These are phyloP conservation scores for Diceros bicornis DNA, from an alignment of 2,797 vertebrate genomes.

Conservation along the genomic window DNA sequence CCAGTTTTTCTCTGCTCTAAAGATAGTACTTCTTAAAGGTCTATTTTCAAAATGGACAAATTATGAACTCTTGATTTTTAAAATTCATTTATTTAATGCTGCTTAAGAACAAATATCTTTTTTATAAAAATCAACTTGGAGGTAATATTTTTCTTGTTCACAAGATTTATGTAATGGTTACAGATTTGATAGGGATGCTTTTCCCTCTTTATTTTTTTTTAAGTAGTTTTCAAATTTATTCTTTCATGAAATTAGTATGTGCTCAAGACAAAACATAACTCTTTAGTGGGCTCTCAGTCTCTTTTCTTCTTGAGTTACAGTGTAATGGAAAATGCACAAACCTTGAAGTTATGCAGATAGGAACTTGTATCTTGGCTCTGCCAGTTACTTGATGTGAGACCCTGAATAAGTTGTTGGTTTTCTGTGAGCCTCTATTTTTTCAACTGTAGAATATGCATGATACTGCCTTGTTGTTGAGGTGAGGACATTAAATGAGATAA, in stretches of 20 bases:
- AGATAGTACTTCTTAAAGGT: not conserved
- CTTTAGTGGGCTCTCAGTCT: not conserved
- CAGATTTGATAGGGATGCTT: not conserved
- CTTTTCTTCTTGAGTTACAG: not conserved
- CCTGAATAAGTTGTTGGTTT: not conserved
- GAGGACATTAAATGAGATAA: not conserved
- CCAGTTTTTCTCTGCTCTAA: not conserved
- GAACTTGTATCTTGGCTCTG: not conserved
- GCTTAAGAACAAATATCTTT: not conserved
- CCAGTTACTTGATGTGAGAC: not conserved
- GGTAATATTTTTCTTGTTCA: not conserved
- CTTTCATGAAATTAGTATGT: constrained; percentile 39
- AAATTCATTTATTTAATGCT: not conserved
- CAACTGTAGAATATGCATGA: not conserved
- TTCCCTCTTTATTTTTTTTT: not conserved
- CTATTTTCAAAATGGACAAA: not conserved
- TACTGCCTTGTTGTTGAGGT: not conserved
- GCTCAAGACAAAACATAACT: not conserved
- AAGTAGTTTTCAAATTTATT: not conserved
- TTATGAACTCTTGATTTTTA: not conserved
- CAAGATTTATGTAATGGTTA: not conserved
- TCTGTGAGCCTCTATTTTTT: not conserved
- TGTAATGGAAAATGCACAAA: not conserved
- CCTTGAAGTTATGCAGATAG: not conserved
- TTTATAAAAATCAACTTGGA: not conserved